Evolutionary conservation across 2,797 vertebrate genomes (phyloP).

Genomic region (Coilia nasus): DNA sequence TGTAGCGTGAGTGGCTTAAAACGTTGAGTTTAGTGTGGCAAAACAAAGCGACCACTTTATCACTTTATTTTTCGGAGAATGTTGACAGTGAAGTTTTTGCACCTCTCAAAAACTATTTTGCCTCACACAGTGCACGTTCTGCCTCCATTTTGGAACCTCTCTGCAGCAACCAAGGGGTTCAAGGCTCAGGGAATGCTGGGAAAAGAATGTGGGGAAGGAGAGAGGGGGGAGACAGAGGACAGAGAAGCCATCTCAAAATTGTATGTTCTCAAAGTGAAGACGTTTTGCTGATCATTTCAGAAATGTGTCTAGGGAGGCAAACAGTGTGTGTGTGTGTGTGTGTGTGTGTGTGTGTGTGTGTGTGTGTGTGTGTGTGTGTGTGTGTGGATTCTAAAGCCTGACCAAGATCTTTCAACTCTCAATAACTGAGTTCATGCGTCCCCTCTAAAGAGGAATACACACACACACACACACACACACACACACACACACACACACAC

Average conservation of each 20-base stretch:
- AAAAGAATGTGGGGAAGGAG: not conserved
- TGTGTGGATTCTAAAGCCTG: conserved; percentile 48
- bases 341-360: conserved; percentile 15
- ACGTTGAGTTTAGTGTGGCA: not conserved
- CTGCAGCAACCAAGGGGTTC: not conserved
- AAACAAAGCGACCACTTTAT: not conserved
- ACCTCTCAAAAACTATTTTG: not conserved
- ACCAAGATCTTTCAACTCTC: conserved; percentile 48
- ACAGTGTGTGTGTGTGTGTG: too few species aligned
- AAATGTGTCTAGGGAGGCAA: not conserved
- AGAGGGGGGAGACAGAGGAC: not conserved
- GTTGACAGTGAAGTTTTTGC: not conserved
- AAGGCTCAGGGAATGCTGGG: not conserved
- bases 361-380: not conserved
- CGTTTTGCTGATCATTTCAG: not conserved
- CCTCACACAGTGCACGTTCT: not conserved
- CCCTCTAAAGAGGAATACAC: conserved; percentile 18
- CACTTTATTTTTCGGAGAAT: not conserved
- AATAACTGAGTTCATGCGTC: conserved; percentile 17
- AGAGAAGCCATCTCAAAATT: not conserved
- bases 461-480: too few species aligned
- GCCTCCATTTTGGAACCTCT: not conserved
- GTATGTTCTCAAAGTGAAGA: not conserved
- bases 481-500: too few species aligned
- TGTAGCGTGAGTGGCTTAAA: not conserved